A percentile compares a stretch with the other conserved stretches of the same genome.
Conservation (phyloP, 2,888 invertebrate genomes). For the Isoperla grammatica region DNA sequence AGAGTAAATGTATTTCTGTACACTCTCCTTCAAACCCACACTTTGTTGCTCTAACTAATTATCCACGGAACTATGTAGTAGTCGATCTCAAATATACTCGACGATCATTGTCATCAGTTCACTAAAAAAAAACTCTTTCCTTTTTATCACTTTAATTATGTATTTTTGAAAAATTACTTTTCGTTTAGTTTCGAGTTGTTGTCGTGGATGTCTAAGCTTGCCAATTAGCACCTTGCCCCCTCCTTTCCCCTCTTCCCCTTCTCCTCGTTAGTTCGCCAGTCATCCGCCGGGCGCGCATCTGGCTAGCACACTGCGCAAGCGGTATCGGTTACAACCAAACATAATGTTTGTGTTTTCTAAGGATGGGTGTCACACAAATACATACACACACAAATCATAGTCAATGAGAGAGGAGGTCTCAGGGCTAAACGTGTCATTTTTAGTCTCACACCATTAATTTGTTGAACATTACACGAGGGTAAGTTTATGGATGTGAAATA, state of each 20-base stretch:
- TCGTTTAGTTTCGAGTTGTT: slow-evolving; percentile 10
- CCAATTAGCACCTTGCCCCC: slow-evolving; percentile 13
- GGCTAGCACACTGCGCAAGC: neutral
- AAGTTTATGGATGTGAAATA: no score
- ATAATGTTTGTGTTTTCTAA: slow-evolving; percentile 15
- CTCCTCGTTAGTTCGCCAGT: slow-evolving; percentile 4
- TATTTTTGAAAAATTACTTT: slow-evolving; percentile 12
- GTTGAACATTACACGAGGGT: neutral
- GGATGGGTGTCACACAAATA: neutral
- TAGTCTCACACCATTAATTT: slow-evolving; percentile 9
- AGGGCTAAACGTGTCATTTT: neutral
- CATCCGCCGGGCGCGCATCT: neutral
- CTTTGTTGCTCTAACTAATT: no score
- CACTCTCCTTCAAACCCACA: no score
- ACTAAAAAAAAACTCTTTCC: neutral
- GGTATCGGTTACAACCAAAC: slow-evolving; percentile 11
- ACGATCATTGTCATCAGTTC: slow-evolving; percentile 8
- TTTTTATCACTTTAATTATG: slow-evolving; percentile 9
- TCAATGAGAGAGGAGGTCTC: neutral
- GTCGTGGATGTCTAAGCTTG: slow-evolving; percentile 5
- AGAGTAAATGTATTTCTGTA: no score
- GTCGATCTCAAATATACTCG: no score
- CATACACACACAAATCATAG: slow-evolving; percentile 13
- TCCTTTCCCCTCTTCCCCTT: neutral
- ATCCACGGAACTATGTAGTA: no score